Percentiles rank a stretch among this genome's conserved stretches.
These are phyloP conservation scores for Parauchenoglanis punctatus DNA, from an alignment of 2,797 vertebrate genomes.

Conservation along the genomic window DNA sequence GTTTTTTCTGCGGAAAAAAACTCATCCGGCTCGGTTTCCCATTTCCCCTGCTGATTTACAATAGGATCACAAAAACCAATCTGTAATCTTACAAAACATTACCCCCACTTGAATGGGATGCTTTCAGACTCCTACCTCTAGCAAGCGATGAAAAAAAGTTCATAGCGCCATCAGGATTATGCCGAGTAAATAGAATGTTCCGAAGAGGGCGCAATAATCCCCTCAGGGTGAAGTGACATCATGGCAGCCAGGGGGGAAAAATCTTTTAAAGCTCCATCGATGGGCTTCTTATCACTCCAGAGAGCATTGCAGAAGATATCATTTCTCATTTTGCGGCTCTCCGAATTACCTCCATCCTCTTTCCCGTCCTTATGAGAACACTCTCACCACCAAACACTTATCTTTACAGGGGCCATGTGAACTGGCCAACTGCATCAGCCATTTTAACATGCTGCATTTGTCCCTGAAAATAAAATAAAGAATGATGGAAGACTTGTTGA, in stretches of 20 bases:
- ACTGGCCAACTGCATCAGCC: conserved; percentile 45
- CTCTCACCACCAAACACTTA: conserved; percentile 35
- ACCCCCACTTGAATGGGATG: conserved; percentile 30
- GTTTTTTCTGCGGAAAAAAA: conserved; percentile 20
- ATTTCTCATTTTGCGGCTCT: conserved; percentile 56
- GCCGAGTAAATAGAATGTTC: conserved; percentile 50
- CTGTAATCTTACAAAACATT: conserved; percentile 58
- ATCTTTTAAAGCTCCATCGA: conserved; percentile 46
- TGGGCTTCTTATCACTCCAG: conserved; percentile 42
- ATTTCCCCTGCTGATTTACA: conserved; percentile 56
- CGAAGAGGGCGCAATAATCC: conserved; percentile 47
- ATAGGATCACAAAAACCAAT: conserved; percentile 42
- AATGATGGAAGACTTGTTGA: neutral
- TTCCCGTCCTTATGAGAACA: conserved; percentile 21
- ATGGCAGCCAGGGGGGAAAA: conserved; percentile 19
- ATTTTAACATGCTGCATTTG: conserved; percentile 43
- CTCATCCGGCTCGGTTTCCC: conserved; percentile 34
- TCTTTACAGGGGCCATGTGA: conserved; percentile 45
- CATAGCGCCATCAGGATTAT: conserved; percentile 54
- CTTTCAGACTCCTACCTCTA: conserved; percentile 31
- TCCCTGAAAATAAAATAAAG: conserved; percentile 43
- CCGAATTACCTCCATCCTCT: conserved; percentile 42
- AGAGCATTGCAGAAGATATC: conserved; percentile 47
- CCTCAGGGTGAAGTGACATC: conserved; percentile 53
- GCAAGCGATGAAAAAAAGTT: conserved; percentile 46